Evolutionary conservation across 2,797 vertebrate genomes (phyloP), one percentile per base, ranked within the genome.

Genomic region (Ctenopoma multispine): DNA sequence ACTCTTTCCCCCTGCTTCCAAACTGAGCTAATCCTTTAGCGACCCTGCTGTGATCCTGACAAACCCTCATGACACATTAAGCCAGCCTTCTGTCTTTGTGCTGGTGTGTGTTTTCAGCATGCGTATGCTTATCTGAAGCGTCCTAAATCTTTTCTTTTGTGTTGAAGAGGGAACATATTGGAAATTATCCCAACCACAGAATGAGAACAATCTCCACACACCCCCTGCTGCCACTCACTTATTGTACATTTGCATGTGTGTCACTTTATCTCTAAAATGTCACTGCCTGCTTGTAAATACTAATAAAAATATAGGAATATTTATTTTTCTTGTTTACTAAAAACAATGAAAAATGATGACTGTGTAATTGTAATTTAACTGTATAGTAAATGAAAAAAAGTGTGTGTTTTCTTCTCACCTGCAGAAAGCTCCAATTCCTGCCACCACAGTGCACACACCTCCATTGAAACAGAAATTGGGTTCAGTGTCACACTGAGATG

Each of bases 401-500:
- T 59, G 31, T 49, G 15, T 29, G 60, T n/a, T n/a, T 49, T 61
- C 36, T 21, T 65, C 92, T 94, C 90, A 98, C 97, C 96, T 96
- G 95, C 97, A 97, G 90, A 97, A 96, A 70, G 95, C 96, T n/a
- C 96, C 96, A 54, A 93, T 90, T 77, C 94, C 95, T 66, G 96
- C 94, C 90, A 97, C 96, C 86, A 96, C 91, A 51, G 96, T 97
- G 85, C 97, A 97, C 84, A 96, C 95, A 15, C 97, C 97, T 12
- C 95, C 96, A 17, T 98, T 97, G 87, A 95, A 94, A 90, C 97
- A 98, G 92, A 96, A 97, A 82, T 95, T 95, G 46, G 96, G 95
- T 70, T 96, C 92, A 20, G 91, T 80, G 67, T 97, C 96, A 36
- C 97, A 98, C 75, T 96, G 80, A 0, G 96, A 96, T 59, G 94